These are phyloP conservation scores for Ctenopoma kingsleyae DNA, from an alignment of 2,797 vertebrate genomes.

Conservation along the genomic window DNA sequence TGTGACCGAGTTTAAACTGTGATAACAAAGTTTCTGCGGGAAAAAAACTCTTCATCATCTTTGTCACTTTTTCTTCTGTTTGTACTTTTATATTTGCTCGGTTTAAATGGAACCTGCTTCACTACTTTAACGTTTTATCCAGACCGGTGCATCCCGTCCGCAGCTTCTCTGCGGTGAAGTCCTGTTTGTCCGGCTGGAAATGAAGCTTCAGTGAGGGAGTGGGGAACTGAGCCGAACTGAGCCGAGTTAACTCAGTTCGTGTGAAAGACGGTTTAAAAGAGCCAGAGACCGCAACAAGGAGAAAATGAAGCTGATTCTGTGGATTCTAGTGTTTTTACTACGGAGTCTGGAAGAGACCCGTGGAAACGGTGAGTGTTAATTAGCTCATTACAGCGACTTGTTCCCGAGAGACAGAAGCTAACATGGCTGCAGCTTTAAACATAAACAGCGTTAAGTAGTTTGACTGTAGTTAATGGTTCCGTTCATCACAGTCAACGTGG, in stretches of 20 bases:
- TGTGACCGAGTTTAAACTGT: not conserved
- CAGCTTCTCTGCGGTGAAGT: not conserved
- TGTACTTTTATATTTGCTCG: not conserved
- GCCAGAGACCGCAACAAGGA: not conserved
- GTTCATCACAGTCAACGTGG: too few relatives aligned
- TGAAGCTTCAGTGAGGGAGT: slow-evolving; percentile 10
- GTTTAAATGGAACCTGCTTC: not conserved
- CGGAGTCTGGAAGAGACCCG: not conserved
- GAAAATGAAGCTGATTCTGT: slow-evolving; percentile 50
- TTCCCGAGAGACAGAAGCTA: too few relatives aligned
- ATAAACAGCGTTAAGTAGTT: too few relatives aligned
- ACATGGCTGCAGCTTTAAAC: not conserved
- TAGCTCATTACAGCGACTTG: too few relatives aligned
- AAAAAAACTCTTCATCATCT: too few relatives aligned
- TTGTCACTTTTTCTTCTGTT: too few relatives aligned
- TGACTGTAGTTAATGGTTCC: too few relatives aligned
- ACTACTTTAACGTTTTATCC: not conserved
- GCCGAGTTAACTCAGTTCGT: not conserved
- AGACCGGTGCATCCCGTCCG: not conserved
- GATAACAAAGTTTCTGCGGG: too few relatives aligned
- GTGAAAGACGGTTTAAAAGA: not conserved
- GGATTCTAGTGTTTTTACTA: slow-evolving; percentile 14
- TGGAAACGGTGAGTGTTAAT: slow-evolving; percentile 52
- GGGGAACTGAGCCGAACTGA: not conserved
- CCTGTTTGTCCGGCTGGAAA: not conserved